phyloP scores from a whole-genome alignment of 2,797 vertebrate species.

The Loriculus beryllinus region DNA sequence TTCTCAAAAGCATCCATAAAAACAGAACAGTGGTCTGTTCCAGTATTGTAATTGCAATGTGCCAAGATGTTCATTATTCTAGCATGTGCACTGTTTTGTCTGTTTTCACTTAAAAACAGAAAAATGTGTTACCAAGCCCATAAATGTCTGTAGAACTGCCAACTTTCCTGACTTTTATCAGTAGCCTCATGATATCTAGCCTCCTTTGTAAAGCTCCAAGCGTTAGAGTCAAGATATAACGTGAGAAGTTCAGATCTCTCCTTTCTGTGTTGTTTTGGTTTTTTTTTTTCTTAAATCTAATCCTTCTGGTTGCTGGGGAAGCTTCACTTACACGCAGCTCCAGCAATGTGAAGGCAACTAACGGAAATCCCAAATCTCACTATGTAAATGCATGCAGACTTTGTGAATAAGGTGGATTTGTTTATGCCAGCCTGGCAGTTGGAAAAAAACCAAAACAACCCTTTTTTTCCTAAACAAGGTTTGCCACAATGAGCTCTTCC shows the following conservation, averaged over 20 bases:
- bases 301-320: slow-evolving; percentile 15
- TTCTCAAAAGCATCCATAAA: slow-evolving; percentile 58
- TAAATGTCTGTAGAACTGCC: slow-evolving; percentile 49
- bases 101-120: slow-evolving; percentile 59
- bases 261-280: background rate
- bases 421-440: background rate
- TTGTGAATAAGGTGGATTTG: background rate
- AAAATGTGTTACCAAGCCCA: slow-evolving; percentile 40
- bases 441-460: background rate
- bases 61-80: slow-evolving; percentile 57
- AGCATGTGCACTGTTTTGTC: slow-evolving; percentile 23
- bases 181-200: slow-evolving; percentile 2
- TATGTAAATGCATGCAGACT: background rate
- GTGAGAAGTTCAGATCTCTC: slow-evolving; percentile 11
- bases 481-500: background rate
- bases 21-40: slow-evolving; percentile 27
- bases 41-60: slow-evolving; percentile 51
- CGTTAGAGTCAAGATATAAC: background rate
- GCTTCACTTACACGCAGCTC: background rate
- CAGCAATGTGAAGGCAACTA: background rate
- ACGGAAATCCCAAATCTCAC: background rate
- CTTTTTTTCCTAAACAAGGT: background rate
- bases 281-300: background rate
- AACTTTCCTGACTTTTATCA: slow-evolving; percentile 37
- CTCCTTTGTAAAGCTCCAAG: slow-evolving; percentile 13